Evolutionary conservation across 2,797 vertebrate genomes (phyloP).

Genomic region (Acanthis flammea): DNA sequence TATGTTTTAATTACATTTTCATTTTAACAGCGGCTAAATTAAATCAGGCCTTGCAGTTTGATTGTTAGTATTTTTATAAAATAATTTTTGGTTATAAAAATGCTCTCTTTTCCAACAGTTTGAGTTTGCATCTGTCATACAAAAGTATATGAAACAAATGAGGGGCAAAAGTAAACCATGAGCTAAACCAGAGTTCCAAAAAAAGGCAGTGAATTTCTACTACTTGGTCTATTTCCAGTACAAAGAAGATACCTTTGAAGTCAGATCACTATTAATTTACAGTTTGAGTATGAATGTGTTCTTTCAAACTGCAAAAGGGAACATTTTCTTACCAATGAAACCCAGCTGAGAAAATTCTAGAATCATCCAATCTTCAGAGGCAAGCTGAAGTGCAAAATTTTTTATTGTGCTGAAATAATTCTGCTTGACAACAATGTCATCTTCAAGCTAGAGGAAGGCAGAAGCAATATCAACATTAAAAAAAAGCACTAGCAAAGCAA

Average conservation of each 20-base stretch:
- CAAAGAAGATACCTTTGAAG: neutral
- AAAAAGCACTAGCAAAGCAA: neutral
- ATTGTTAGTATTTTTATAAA: neutral
- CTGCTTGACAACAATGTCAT: constrained; percentile 97
- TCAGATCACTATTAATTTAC: neutral
- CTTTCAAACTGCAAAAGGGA: neutral
- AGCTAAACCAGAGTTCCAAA: neutral
- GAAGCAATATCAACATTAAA: constrained; percentile 9
- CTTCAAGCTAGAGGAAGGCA: constrained; percentile 86
- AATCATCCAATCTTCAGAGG: constrained; percentile 99
- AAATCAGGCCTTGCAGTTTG: neutral
- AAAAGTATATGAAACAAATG: neutral
- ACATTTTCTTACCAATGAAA: constrained; percentile 89
- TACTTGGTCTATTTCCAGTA: neutral
- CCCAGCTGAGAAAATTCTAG: constrained; percentile 98
- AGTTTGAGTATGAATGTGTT: neutral
- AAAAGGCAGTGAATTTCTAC: neutral
- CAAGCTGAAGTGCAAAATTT: constrained; percentile 96
- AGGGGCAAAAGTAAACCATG: neutral
- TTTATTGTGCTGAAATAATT: constrained; percentile 99
- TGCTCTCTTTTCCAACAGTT: neutral
- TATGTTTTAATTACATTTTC: neutral
- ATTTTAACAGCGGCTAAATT: neutral
- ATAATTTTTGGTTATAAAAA: neutral
- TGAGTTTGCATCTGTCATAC: neutral